Percentiles rank a stretch among this genome's conserved stretches.
These are phyloP conservation scores for Myodes glareolus DNA, from an alignment of 2,113 vertebrate species.

Conservation along the genomic window DNA sequence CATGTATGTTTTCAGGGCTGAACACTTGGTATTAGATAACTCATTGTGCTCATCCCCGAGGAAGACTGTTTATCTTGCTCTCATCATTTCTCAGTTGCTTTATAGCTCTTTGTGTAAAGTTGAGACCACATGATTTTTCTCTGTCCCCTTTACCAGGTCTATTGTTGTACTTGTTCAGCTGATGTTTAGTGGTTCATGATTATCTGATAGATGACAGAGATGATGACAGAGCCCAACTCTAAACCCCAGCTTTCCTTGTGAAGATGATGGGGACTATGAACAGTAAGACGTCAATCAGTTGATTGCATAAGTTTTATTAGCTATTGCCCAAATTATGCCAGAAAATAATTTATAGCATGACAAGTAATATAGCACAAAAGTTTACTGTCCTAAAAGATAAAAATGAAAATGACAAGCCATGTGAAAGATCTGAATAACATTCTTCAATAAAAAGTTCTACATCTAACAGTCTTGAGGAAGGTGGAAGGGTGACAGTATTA, in stretches of 20 bases:
- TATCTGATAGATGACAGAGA: no score
- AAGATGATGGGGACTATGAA: not conserved
- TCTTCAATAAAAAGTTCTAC: not conserved
- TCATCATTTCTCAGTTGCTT: not conserved
- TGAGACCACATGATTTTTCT: not conserved
- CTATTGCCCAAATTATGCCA: not conserved
- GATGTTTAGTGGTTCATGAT: no score
- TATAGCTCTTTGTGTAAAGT: not conserved
- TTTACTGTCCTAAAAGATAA: not conserved
- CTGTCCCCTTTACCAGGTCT: no score
- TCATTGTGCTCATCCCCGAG: not conserved
- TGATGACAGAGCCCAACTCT: no score
- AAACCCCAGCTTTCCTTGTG: not conserved
- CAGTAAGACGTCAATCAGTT: not conserved
- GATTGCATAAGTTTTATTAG: not conserved
- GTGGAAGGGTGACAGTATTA: fast-evolving
- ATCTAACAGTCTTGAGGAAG: not conserved
- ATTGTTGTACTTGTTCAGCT: not conserved
- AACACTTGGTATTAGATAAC: not conserved
- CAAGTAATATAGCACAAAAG: not conserved
- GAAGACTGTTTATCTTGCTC: not conserved
- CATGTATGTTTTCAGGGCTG: not conserved
- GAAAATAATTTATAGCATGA: constrained; percentile 19
- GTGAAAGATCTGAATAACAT: not conserved
- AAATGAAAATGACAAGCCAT: not conserved